Base-by-base conservation (phyloP, 2,797 vertebrate species). In the Aphelocoma californica region DNA sequence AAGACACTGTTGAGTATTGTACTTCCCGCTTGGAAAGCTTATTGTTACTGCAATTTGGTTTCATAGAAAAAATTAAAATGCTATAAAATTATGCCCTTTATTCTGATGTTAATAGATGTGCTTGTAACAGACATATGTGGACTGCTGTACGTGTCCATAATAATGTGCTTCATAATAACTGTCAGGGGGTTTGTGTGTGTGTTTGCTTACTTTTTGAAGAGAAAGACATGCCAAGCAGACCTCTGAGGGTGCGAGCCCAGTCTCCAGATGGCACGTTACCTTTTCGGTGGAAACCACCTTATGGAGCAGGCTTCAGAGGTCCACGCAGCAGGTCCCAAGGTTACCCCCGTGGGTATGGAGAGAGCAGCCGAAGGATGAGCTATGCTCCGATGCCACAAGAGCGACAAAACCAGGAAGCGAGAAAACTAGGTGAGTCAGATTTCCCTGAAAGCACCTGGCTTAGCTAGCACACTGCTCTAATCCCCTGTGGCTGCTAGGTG, bases 351-450 rank as follows among this genome's bases (percentile, higher is more conserved):
- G 98, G 96, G 60, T 97, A 98, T 26, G 98, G 98, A 78, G 98
- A 98, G 86, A 98, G 98, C 96, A 95, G 88, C 96, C 98, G 96
- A 96, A 98, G 97, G 95, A 98, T 98, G 97, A 98, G 98, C 72
- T 97, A 98, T 62, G 97, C 98, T 75, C 98, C 98, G 0, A 96
- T 98, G 93, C 98, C 98, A 1, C 98, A 99, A 44, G 98, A 99
- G 91, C 98, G 98, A 95, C 98, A 98, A 89, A 98, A 98, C 51
- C 98, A 98, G 44, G 98, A 98, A 81, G 94, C 96, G 19, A 98
- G 97, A 48, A 99, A 98, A 97, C 97, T 99, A 45, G 99, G 99
- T 99, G 97, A 98, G 98, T 88, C 11, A 5, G 24, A 36, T 50
- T 79, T 84, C 29, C 26, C 18, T 83, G 20, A 5, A 1, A 48